Base-by-base conservation (phyloP, 2,797 vertebrate genomes). In the Thunnus albacares region DNA sequence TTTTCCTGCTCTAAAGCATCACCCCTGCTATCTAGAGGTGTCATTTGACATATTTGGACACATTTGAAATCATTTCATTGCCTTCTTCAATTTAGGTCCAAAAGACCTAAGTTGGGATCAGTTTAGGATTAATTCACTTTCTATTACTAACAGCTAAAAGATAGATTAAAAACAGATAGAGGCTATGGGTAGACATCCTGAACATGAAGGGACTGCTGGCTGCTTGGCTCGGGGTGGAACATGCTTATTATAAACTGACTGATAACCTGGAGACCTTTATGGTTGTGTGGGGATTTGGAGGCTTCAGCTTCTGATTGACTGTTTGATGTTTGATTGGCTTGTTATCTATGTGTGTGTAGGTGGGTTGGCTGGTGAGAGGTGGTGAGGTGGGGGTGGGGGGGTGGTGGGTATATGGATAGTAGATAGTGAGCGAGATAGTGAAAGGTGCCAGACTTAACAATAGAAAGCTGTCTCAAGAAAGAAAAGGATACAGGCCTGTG, bases 381-480 rank as follows among this genome's bases (percentile, higher is more conserved):
- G 38, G 17, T 13, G 38, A 56, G 47, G 17, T 49, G 47, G 17
- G 18, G 47, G 24, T 24, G 47, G 5, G 43, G 3, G 10, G 3
- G 5, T 0, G 30, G 30, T 24, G 24, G 10, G 5, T 58, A 6
- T 26, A 53, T 35, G 3, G 65, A 51, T 3, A 38, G 12, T 43
- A 51, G 17, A 51, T 18, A 51, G 47, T 1, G 43, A 45, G 43
- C 3, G 43, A 45, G 13, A 45, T 14, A 45, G 43, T 6, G 45
- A 83, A 51, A 49, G 49, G 24, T 72, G 30, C 83, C 30, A 60
- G 47, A 45, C 11, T 20, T 17, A 75, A 71, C 33, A 77, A 64
- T 41, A n/a, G 64, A 20, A 35, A 57, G 60, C 43, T 38, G 60
- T 75, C 38, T 75, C 11, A 10, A 17, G 52, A 68, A 30, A 59